Evolutionary conservation across 2,888 invertebrate genomes (phyloP).

Genomic region (Sussaba pulchella): DNA sequence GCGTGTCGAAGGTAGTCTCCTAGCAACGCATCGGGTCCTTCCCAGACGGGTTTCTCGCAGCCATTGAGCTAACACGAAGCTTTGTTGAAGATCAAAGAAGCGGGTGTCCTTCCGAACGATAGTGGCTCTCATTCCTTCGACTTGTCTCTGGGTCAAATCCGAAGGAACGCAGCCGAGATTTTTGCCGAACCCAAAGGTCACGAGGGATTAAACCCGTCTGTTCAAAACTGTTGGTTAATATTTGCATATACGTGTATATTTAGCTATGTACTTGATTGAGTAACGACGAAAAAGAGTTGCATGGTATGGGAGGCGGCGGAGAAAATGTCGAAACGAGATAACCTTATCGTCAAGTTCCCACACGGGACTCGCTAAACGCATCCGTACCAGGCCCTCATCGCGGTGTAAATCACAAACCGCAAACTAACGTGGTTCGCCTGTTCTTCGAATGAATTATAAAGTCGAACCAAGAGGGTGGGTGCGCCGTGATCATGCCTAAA

Average conservation of each 20-base stretch:
- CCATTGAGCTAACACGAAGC: slow-evolving; percentile 5
- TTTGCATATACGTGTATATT: slow-evolving; percentile 36
- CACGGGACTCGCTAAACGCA: slow-evolving; percentile 58
- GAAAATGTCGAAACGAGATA: slow-evolving; percentile 31
- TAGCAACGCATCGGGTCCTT: slow-evolving; percentile 13
- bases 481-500: slow-evolving; percentile 55
- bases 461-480: slow-evolving; percentile 63
- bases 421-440: slow-evolving; percentile 49
- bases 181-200: slow-evolving; percentile 7
- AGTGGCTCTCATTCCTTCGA: slow-evolving; percentile 60
- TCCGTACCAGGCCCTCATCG: slow-evolving; percentile 47
- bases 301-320: slow-evolving; percentile 12
- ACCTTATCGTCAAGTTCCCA: slow-evolving; percentile 64
- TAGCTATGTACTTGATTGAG: slow-evolving; percentile 45
- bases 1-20: neutral
- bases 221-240: slow-evolving; percentile 14
- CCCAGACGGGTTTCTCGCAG: slow-evolving; percentile 13
- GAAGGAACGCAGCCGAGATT: neutral
- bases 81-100: slow-evolving; percentile 65
- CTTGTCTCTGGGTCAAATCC: slow-evolving; percentile 42
- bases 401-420: slow-evolving; percentile 17
- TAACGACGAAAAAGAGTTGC: slow-evolving; percentile 36
- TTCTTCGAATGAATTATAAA: slow-evolving; percentile 70
- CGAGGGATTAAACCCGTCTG: slow-evolving; percentile 1
- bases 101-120: slow-evolving; percentile 67